Percentiles rank a stretch among this genome's conserved stretches.
These are phyloP conservation scores for Mola mola DNA, from an alignment of 2,113 vertebrate genomes.

Conservation along the genomic window DNA sequence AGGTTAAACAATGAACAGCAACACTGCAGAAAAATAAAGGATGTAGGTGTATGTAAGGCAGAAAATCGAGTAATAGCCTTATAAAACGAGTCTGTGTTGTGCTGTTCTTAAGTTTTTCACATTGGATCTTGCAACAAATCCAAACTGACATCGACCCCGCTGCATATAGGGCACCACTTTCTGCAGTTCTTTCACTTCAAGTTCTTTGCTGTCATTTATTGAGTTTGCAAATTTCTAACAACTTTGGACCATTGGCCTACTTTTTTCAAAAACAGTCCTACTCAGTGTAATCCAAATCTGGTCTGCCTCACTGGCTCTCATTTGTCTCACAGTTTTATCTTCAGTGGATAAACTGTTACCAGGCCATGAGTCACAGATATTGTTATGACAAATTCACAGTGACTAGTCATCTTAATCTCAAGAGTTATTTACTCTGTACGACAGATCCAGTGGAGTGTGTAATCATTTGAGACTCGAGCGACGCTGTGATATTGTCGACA, in stretches of 20 bases:
- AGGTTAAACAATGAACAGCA: slow-evolving; percentile 2
- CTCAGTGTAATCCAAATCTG: slow-evolving; percentile 6
- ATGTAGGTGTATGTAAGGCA: slow-evolving; percentile 5
- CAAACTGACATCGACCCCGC: neutral
- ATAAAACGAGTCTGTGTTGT: slow-evolving; percentile 5
- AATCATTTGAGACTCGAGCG: slow-evolving; percentile 24
- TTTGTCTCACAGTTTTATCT: slow-evolving; percentile 17
- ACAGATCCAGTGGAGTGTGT: slow-evolving; percentile 28
- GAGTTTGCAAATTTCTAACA: neutral
- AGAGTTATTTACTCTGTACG: slow-evolving; percentile 34
- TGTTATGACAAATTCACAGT: slow-evolving; percentile 39
- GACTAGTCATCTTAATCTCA: slow-evolving; percentile 35
- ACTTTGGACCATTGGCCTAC: neutral
- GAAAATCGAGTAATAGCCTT: neutral
- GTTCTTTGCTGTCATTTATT: neutral
- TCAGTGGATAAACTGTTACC: slow-evolving; percentile 9
- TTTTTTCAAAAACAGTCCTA: neutral
- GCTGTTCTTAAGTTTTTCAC: neutral
- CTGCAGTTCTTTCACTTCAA: neutral
- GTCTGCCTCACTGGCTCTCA: neutral
- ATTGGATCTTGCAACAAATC: neutral
- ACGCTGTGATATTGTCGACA: slow-evolving; percentile 28
- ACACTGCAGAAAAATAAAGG: slow-evolving; percentile 3
- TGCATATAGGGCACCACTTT: slow-evolving; percentile 5
- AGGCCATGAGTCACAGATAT: slow-evolving; percentile 29